These are phyloP conservation scores for Idaea straminata DNA, from an alignment of 2,888 invertebrate genomes.

Conservation along the genomic window DNA sequence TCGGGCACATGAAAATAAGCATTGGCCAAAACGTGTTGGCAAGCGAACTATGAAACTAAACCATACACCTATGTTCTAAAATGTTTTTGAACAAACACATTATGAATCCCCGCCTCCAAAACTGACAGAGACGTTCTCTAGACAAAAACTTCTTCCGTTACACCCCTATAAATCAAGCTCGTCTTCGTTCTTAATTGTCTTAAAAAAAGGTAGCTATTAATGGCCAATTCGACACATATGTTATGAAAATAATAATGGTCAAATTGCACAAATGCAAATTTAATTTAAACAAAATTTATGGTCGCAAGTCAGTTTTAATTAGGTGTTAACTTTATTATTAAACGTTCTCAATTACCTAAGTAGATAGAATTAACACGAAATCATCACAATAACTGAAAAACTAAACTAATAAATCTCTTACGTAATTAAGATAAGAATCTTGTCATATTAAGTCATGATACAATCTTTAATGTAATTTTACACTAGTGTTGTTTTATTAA, in stretches of 20 bases:
- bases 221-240: neutral
- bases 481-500: neutral
- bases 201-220: neutral
- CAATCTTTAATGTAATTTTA: neutral
- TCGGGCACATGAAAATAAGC: conserved; percentile 50
- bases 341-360: neutral
- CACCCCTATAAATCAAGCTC: neutral
- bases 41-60: conserved; percentile 41
- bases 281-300: neutral
- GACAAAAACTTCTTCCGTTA: neutral
- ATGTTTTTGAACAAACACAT: conserved; percentile 23
- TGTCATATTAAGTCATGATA: conserved; percentile 1
- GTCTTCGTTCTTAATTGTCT: neutral
- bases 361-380: neutral
- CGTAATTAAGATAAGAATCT: neutral
- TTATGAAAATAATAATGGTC: neutral
- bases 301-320: no score
- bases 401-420: neutral
- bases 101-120: conserved; percentile 11
- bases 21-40: conserved; percentile 40
- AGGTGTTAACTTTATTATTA: neutral
- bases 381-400: neutral
- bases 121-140: neutral
- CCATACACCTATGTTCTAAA: conserved; percentile 27
- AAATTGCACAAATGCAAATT: neutral